A percentile compares a stretch with the other conserved stretches of the same genome.
Evolutionary conservation across 1,140 invertebrate species (phyloP).

Genomic region (Eurosta solidaginis): DNA sequence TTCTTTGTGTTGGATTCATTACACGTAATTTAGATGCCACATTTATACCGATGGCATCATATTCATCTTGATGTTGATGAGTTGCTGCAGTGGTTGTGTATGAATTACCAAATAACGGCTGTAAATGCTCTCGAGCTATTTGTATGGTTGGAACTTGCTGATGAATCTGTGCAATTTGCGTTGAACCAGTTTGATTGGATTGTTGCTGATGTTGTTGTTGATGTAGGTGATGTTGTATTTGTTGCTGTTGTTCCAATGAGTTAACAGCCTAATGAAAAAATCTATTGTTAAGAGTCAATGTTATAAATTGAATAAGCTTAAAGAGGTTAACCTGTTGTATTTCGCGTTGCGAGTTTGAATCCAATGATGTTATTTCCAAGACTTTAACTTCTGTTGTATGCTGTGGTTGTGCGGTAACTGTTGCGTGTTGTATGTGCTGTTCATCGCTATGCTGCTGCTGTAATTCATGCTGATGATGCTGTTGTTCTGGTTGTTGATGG

Average conservation of each 20-base stretch:
- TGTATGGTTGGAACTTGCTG: constrained; percentile 55
- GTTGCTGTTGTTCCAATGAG: constrained; percentile 54
- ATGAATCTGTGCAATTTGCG: constrained; percentile 37
- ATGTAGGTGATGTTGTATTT: constrained; percentile 52
- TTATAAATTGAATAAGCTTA: background rate
- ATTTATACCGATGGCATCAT: constrained; percentile 58
- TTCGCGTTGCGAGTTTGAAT: constrained; percentile 55
- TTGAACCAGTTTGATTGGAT: constrained; percentile 37
- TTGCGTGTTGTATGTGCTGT: constrained; percentile 38
- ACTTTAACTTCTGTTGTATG: constrained; percentile 49
- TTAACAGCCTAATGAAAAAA: constrained; percentile 47
- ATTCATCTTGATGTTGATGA: constrained; percentile 48
- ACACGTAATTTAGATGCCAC: constrained; percentile 59
- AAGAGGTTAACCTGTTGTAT: constrained; percentile 48
- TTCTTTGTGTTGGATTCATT: constrained; percentile 58
- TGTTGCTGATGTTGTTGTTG: constrained; percentile 39
- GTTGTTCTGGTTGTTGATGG: constrained; percentile 4
- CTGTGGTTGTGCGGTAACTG: constrained; percentile 38
- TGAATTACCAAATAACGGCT: constrained; percentile 47
- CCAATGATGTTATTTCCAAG: constrained; percentile 53
- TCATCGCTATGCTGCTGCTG: constrained; percentile 28
- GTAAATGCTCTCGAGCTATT: constrained; percentile 53
- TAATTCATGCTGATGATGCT: constrained; percentile 34
- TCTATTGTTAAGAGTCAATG: background rate
- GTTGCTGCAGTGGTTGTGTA: constrained; percentile 44